Evolutionary conservation across 2,113 vertebrate species (phyloP).

Genomic region (Bambusicola thoracicus): DNA sequence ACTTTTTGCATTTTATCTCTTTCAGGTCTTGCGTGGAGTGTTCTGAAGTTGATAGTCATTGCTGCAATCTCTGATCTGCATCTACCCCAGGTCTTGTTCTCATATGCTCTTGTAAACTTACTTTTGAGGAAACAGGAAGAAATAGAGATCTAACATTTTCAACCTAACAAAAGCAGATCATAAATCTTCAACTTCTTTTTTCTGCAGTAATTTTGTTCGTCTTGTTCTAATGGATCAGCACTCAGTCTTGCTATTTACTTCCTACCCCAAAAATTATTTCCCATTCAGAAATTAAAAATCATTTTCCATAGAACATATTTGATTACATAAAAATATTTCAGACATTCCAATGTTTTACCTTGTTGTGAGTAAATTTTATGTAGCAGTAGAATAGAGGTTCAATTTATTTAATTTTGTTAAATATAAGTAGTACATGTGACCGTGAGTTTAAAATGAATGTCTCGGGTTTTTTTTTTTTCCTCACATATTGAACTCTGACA

Average conservation of each 20-base stretch:
- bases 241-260: not conserved
- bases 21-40: not conserved
- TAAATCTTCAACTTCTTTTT: not conserved
- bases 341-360: not conserved
- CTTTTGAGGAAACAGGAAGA: not conserved
- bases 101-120: not conserved
- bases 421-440: not conserved
- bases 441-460: not conserved
- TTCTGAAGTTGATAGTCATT: not conserved
- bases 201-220: not conserved
- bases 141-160: not conserved
- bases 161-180: not conserved
- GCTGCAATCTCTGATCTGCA: no score
- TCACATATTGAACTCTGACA: not conserved
- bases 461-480: not conserved
- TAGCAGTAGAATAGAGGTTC: not conserved
- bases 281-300: not conserved
- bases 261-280: not conserved
- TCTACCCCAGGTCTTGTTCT: not conserved
- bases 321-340: not conserved
- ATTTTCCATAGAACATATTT: not conserved
- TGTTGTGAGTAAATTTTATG: not conserved
- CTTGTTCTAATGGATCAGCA: not conserved
- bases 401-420: not conserved
- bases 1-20: not conserved